These are phyloP conservation scores for Apodemus agrarius DNA, from an alignment of 2,797 vertebrate species.

Conservation along the genomic window DNA sequence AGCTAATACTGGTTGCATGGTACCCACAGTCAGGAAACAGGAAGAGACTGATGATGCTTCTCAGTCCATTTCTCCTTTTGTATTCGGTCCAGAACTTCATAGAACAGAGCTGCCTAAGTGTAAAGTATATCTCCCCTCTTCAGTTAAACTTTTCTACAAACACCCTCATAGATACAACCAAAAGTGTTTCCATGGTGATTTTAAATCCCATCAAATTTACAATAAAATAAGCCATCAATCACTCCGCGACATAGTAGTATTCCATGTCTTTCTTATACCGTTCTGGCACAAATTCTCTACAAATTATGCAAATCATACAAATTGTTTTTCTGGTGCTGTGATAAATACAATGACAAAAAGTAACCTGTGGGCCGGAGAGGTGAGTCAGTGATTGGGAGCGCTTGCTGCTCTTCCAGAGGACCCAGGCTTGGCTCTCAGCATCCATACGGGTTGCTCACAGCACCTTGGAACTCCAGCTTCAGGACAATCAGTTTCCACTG, in stretches of 20 bases:
- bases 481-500: neutral
- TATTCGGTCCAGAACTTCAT: neutral
- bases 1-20: neutral
- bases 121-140: neutral
- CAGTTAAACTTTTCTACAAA: neutral
- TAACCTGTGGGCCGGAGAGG: neutral
- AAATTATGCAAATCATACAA: slow-evolving; percentile 18
- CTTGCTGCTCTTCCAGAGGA: neutral
- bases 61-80: neutral
- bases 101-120: neutral
- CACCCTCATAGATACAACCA: neutral
- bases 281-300: neutral
- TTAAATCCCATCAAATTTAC: neutral
- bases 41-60: neutral
- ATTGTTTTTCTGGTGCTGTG: neutral
- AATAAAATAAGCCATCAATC: neutral
- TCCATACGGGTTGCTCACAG: neutral
- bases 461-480: neutral
- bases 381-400: neutral
- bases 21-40: neutral
- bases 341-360: neutral
- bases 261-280: neutral
- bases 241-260: neutral
- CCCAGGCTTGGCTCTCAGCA: neutral
- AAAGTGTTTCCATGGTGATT: neutral